Percentiles rank a stretch among this genome's conserved stretches.
These are phyloP conservation scores for Hydrozoanthus tunicans DNA, from an alignment of 64 coral and sea anemone species.

Conservation along the genomic window DNA sequence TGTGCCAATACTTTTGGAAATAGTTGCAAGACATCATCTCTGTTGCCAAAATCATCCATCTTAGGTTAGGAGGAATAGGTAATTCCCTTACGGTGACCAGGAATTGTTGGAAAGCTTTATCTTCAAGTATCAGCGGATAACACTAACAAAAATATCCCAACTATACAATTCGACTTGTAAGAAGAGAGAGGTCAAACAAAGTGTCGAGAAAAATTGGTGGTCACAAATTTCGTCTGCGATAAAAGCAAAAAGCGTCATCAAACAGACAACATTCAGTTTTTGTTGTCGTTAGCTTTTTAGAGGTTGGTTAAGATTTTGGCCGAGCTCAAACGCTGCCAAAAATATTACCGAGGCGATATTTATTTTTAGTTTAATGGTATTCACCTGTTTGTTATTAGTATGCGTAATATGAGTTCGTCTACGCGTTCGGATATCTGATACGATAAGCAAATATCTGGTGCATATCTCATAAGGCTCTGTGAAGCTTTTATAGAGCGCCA, in stretches of 20 bases:
- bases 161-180: conserved; percentile 46
- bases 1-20: too few relatives aligned
- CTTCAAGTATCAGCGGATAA: conserved; percentile 31
- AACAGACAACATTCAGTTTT: not conserved
- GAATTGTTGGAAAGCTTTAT: conserved; percentile 28
- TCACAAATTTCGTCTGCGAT: not conserved
- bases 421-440: conserved; percentile 45
- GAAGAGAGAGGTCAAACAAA: conserved; percentile 42
- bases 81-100: not conserved
- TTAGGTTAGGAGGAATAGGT: conserved; percentile 2
- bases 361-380: conserved; percentile 37
- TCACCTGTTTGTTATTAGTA: conserved; percentile 54
- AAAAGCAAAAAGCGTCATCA: not conserved
- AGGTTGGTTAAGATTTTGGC: not conserved
- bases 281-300: conserved; percentile 15
- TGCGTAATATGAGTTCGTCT: conserved; percentile 50
- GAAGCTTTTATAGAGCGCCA: conserved; percentile 48
- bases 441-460: conserved; percentile 55
- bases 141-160: conserved; percentile 36
- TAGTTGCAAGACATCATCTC: too few relatives aligned
- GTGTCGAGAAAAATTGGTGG: not conserved
- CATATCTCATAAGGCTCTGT: conserved; percentile 45
- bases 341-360: conserved; percentile 13
- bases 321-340: not conserved
- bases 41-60: too few relatives aligned